These are phyloP conservation scores for Drosophila lacicola DNA, from an alignment of 2,888 invertebrate species.

Conservation along the genomic window DNA sequence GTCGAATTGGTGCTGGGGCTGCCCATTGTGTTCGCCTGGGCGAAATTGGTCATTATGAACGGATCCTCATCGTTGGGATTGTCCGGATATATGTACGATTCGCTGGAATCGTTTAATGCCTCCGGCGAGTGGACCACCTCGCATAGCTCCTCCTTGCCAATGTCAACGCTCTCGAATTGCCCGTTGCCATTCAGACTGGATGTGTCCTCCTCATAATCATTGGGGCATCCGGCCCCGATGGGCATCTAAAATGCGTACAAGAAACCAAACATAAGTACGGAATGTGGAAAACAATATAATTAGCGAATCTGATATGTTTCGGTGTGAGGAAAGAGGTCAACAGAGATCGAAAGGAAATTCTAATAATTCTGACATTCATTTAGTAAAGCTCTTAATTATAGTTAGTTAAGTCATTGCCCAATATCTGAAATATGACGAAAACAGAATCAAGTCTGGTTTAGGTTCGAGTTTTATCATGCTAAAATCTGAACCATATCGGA, in stretches of 20 bases:
- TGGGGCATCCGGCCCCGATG: background rate
- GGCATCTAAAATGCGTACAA: slow-evolving; percentile 18
- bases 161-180: slow-evolving; percentile 38
- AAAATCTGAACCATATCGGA: too few species aligned
- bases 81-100: slow-evolving; percentile 17
- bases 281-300: too few species aligned
- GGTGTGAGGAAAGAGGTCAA: too few species aligned
- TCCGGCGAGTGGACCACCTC: slow-evolving; percentile 22
- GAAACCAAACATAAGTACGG: background rate
- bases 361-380: too few species aligned
- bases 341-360: too few species aligned
- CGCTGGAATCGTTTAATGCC: slow-evolving; percentile 7
- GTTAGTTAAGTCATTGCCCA: too few species aligned
- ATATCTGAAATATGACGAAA: too few species aligned
- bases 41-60: slow-evolving; percentile 22
- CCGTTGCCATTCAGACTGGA: slow-evolving; percentile 4
- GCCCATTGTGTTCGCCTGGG: background rate
- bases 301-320: too few species aligned
- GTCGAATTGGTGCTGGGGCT: background rate
- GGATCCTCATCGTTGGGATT: slow-evolving; percentile 16
- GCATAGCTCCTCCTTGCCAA: slow-evolving; percentile 45
- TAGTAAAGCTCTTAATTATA: too few species aligned
- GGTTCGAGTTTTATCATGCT: too few species aligned
- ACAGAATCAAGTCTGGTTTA: too few species aligned
- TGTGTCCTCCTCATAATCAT: slow-evolving; percentile 11